These are phyloP conservation scores for Drosophila biarmipes DNA, from an alignment of 1,140 invertebrate genomes.

Conservation along the genomic window DNA sequence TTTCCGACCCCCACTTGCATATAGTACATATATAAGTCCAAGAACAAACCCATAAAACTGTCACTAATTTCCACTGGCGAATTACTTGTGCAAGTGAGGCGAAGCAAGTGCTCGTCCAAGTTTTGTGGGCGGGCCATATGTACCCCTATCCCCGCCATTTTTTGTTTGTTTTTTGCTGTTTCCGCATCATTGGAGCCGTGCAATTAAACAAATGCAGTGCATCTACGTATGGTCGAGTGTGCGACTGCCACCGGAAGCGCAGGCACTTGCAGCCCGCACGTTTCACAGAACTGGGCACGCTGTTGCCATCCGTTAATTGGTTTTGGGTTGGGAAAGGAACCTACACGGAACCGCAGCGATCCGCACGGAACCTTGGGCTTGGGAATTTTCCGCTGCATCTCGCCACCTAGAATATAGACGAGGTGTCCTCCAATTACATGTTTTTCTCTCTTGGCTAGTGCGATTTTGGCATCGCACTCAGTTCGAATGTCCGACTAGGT, in stretches of 20 bases:
- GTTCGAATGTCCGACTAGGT: constrained; percentile 8
- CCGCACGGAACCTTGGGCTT: constrained; percentile 18
- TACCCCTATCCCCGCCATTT: background rate
- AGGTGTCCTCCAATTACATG: constrained; percentile 22
- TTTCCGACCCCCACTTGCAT: constrained; percentile 1
- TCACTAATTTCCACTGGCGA: constrained; percentile 46
- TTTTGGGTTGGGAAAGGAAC: constrained; percentile 31
- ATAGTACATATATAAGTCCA: constrained; percentile 2
- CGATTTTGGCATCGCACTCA: constrained; percentile 23
- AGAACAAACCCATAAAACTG: constrained; percentile 70
- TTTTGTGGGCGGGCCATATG: constrained; percentile 28
- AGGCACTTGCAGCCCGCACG: constrained; percentile 25
- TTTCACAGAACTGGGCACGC: constrained; percentile 31
- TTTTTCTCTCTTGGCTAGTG: constrained; percentile 5
- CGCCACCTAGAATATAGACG: constrained; percentile 1
- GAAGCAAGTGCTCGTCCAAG: constrained; percentile 15
- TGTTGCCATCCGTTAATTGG: constrained; percentile 45
- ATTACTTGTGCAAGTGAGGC: constrained; percentile 14
- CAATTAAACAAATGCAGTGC: constrained; percentile 69
- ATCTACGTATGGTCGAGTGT: constrained; percentile 10
- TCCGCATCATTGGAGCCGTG: constrained; percentile 65
- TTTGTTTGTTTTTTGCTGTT: constrained; percentile 20
- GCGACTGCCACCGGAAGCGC: constrained; percentile 47
- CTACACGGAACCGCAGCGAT: constrained; percentile 15
- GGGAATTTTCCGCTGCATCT: constrained; percentile 18